Percentiles rank a stretch among this genome's conserved stretches.
Evolutionary conservation across 2,113 vertebrate genomes (phyloP).

Genomic region (Austrofundulus limnaeus): DNA sequence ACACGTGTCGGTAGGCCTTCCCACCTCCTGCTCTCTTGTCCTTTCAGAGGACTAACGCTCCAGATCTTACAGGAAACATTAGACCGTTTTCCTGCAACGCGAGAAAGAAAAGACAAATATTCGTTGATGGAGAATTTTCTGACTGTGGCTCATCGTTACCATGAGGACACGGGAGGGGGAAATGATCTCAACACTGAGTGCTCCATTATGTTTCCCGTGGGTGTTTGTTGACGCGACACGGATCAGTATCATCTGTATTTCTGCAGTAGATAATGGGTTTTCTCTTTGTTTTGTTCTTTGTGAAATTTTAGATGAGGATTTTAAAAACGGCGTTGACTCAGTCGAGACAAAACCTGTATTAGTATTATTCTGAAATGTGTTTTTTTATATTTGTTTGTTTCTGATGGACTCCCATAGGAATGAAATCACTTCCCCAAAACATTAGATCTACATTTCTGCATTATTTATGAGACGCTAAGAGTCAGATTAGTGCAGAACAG

Average conservation of each 20-base stretch:
- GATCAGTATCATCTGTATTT: slow-evolving; percentile 15
- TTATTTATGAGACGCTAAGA: slow-evolving; percentile 34
- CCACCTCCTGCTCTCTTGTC: slow-evolving; percentile 11
- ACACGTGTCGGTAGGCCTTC: slow-evolving; percentile 11
- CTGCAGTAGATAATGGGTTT: not conserved
- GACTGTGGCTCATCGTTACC: slow-evolving; percentile 17
- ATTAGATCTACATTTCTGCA: slow-evolving; percentile 13
- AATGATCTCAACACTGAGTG: slow-evolving; percentile 46
- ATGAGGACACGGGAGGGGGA: slow-evolving; percentile 9
- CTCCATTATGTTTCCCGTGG: slow-evolving; percentile 53
- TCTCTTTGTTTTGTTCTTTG: not conserved
- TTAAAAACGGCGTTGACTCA: too few relatives aligned
- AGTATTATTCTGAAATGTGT: not conserved
- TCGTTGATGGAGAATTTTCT: slow-evolving; percentile 5
- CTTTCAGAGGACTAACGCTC: not conserved
- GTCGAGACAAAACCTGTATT: not conserved
- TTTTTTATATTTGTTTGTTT: not conserved
- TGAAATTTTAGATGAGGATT: not conserved
- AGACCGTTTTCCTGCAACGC: too few relatives aligned
- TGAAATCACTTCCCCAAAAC: not conserved
- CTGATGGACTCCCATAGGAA: not conserved
- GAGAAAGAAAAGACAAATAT: too few relatives aligned
- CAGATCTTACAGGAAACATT: too few relatives aligned
- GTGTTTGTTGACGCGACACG: slow-evolving; percentile 38
- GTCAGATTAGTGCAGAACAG: not conserved